phyloP scores from a whole-genome alignment of 2,888 invertebrate species.

The Vanessa cardui region DNA sequence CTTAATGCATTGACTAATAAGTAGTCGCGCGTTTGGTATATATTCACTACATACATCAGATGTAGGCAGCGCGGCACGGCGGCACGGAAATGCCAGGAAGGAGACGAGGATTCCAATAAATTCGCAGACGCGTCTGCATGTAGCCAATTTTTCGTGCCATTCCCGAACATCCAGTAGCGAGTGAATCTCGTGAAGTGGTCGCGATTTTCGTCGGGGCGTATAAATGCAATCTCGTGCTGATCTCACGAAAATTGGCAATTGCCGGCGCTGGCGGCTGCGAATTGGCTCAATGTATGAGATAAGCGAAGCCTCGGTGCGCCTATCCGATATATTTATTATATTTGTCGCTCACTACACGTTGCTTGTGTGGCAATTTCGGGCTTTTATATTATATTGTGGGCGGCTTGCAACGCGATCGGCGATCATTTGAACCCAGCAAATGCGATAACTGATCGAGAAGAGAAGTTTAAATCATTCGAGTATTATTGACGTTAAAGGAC shows the following conservation, averaged over 20 bases:
- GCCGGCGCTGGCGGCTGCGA: constrained; percentile 46
- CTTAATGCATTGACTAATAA: no score
- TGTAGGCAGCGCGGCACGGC: not conserved
- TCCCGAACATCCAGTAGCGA: constrained; percentile 25
- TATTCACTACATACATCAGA: no score
- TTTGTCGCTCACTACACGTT: constrained; percentile 27
- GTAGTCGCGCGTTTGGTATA: no score
- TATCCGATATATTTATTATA: constrained; percentile 37
- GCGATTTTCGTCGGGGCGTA: constrained; percentile 25
- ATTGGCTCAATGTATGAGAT: constrained; percentile 44
- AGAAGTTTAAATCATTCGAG: not conserved
- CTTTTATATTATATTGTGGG: constrained; percentile 12
- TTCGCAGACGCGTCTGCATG: not conserved
- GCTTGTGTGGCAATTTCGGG: constrained; percentile 25
- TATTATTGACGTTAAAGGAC: no score
- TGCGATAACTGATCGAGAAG: not conserved
- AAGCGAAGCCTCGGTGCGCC: constrained; percentile 30
- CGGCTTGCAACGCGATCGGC: not conserved
- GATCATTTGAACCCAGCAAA: not conserved
- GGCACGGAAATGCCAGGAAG: not conserved
- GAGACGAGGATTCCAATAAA: constrained; percentile 1
- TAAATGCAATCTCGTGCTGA: constrained; percentile 41
- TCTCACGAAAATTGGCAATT: constrained; percentile 65
- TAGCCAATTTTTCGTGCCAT: constrained; percentile 10
- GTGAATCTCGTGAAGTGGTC: constrained; percentile 22